A percentile compares a stretch with the other conserved stretches of the same genome.
phyloP scores from a whole-genome alignment of 2,797 vertebrate species.

The Pseudochirops corinnae region DNA sequence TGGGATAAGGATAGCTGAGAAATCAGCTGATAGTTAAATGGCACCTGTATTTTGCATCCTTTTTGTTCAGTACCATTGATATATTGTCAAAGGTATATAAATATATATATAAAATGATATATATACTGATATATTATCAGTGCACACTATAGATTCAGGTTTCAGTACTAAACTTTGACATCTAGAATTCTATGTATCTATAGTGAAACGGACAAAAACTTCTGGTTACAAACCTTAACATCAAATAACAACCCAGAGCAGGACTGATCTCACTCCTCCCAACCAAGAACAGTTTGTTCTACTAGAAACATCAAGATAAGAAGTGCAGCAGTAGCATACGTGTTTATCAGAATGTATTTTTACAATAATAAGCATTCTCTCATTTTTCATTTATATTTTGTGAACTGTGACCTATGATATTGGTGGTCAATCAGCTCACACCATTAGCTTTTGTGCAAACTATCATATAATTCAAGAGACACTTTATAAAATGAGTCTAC shows the following conservation, averaged over 20 bases:
- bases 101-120: too few relatives aligned
- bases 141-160: background rate
- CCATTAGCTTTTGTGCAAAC: background rate
- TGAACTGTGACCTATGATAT: background rate
- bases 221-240: background rate
- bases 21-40: background rate
- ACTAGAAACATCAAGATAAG: background rate
- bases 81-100: too few relatives aligned
- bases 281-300: background rate
- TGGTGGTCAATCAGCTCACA: background rate
- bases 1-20: background rate
- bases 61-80: background rate
- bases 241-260: background rate
- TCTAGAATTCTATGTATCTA: background rate
- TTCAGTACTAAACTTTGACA: background rate
- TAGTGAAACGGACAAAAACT: background rate
- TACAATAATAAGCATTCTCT: background rate
- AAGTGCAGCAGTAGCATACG: background rate
- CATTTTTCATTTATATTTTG: background rate
- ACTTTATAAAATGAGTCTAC: background rate
- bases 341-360: background rate
- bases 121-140: background rate
- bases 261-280: background rate
- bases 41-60: background rate
- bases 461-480: background rate